Evolutionary conservation across 2,888 invertebrate species (phyloP).

Genomic region (Aporophyla nigra): DNA sequence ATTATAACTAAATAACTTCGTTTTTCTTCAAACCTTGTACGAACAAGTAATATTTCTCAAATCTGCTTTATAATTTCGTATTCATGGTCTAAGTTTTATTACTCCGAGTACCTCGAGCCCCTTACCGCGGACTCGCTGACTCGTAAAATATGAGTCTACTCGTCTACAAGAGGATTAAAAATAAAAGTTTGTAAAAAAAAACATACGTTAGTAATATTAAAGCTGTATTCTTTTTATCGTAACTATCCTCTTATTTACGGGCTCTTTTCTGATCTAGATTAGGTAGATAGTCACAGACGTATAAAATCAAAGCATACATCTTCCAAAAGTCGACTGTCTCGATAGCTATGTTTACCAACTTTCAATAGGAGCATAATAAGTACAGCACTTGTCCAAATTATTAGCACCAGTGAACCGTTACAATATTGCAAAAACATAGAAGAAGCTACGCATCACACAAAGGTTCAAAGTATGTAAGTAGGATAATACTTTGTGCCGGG

Average conservation of each 20-base stretch:
- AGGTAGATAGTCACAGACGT: neutral
- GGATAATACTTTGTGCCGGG: neutral
- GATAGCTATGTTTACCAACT: neutral
- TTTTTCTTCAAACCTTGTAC: slow-evolving; percentile 29
- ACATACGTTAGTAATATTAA: slow-evolving; percentile 12
- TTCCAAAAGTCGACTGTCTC: neutral
- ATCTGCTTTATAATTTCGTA: slow-evolving; percentile 45
- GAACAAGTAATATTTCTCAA: slow-evolving; percentile 47
- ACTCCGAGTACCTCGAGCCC: slow-evolving; percentile 35
- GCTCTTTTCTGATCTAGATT: neutral
- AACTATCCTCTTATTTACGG: neutral
- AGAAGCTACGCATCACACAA: neutral
- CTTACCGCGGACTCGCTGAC: slow-evolving; percentile 36
- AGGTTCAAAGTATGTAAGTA: slow-evolving; percentile 2
- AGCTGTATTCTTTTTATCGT: slow-evolving; percentile 6
- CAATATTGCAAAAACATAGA: neutral
- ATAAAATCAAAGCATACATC: slow-evolving; percentile 18
- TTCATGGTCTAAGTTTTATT: slow-evolving; percentile 59
- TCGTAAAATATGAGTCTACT: slow-evolving; percentile 50
- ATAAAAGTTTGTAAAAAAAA: slow-evolving; percentile 33
- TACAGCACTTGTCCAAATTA: neutral
- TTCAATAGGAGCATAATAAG: neutral
- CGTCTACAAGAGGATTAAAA: slow-evolving; percentile 35
- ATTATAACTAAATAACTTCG: neutral
- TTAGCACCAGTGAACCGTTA: neutral